phyloP scores from a whole-genome alignment of 2,797 vertebrate genomes.

The Mormyrops boulengeri region DNA sequence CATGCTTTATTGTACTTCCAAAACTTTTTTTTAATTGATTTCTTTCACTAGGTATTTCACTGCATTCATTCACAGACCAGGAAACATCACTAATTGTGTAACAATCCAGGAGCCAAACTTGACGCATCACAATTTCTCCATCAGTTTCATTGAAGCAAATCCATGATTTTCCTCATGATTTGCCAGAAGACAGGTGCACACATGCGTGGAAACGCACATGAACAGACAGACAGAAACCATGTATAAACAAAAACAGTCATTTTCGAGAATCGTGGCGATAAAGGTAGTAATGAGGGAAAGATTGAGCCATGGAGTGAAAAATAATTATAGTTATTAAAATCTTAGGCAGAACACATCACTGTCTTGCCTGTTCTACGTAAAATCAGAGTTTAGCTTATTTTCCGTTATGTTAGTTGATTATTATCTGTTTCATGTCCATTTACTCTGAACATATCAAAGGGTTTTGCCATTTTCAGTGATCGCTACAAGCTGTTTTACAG shows the following conservation, averaged over 20 bases:
- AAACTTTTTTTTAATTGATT: background rate
- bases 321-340: slow-evolving; percentile 47
- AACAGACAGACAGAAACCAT: background rate
- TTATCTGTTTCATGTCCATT: background rate
- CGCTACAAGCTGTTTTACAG: background rate
- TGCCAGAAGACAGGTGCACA: background rate
- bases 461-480: background rate
- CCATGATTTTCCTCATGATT: slow-evolving; percentile 18
- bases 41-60: background rate
- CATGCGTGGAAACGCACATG: background rate
- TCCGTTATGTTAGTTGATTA: background rate
- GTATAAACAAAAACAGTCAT: slow-evolving; percentile 2
- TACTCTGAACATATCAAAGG: background rate
- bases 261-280: slow-evolving; percentile 37
- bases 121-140: background rate
- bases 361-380: background rate
- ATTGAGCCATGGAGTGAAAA: slow-evolving; percentile 39
- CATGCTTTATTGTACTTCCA: background rate
- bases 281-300: slow-evolving; percentile 35
- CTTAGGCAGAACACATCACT: background rate
- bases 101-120: background rate
- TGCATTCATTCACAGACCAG: background rate
- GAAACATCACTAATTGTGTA: background rate
- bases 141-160: background rate
- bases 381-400: background rate